phyloP scores from a whole-genome alignment of 1,140 invertebrate species.

The Amphibalanus amphitrite region DNA sequence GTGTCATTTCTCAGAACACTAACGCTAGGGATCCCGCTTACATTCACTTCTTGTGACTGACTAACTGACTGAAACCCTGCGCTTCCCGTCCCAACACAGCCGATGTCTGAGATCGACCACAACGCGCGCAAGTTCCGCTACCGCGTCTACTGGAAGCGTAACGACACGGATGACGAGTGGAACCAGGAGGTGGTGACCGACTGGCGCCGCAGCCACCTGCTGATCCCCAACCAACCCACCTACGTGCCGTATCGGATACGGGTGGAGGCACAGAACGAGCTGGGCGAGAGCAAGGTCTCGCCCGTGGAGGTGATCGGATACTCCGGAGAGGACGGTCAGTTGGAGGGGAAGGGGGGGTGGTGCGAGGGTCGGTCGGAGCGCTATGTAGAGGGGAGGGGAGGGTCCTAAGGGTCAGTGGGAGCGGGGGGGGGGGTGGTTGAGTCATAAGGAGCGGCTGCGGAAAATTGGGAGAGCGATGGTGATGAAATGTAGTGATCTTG shows the following conservation, averaged over 20 bases:
- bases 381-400: not conserved
- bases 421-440: not conserved
- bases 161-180: slow-evolving; percentile 43
- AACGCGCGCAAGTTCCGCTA: slow-evolving; percentile 88
- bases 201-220: slow-evolving; percentile 46
- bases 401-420: not conserved
- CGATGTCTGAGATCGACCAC: slow-evolving; percentile 91
- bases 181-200: slow-evolving; percentile 50
- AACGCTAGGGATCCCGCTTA: too few relatives aligned
- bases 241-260: slow-evolving; percentile 81
- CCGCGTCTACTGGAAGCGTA: slow-evolving; percentile 53
- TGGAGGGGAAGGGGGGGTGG: too few relatives aligned
- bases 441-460: too few relatives aligned
- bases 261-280: slow-evolving; percentile 77
- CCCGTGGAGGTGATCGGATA: slow-evolving; percentile 69
- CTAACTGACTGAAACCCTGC: too few relatives aligned
- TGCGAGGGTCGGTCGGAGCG: not conserved
- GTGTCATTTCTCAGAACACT: too few relatives aligned
- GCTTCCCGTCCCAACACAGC: slow-evolving; percentile 32
- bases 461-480: too few relatives aligned
- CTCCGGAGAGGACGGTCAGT: slow-evolving; percentile 76
- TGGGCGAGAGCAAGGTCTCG: slow-evolving; percentile 66
- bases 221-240: slow-evolving; percentile 68
- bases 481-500: too few relatives aligned
- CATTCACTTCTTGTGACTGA: too few relatives aligned